Evolutionary conservation across 2,113 vertebrate genomes (phyloP), one percentile per base, ranked within the genome.

Genomic region (Dascyllus trimaculatus): DNA sequence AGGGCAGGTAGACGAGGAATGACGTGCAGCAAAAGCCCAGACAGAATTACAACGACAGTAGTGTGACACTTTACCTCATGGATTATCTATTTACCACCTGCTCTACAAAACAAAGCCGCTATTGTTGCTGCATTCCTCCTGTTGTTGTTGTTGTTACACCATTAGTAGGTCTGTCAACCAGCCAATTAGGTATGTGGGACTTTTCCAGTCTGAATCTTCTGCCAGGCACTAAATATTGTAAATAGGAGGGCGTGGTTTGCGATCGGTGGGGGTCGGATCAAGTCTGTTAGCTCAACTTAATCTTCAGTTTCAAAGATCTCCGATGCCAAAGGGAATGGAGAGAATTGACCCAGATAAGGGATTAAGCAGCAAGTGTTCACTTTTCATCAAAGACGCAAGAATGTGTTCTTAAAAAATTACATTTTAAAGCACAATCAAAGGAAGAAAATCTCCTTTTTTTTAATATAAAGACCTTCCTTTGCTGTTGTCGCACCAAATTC

Each of bases 281-380:
- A 24, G 52, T 57, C 59, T 25, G 11, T 18, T 66, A 26, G 11
- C 63, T 57, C 59, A 40, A 18, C 43, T 17, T 63, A 68, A 75
- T 71, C 75, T 70, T 51, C 5, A 58, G 61, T 78, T 78, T 84
- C 76, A 80, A 72, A n/a, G 2, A 25, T 53, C 48, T 52, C 11
- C 10, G 21, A 68, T 11, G 68, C 49, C 76, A 75, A 71, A 43
- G 53, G 53, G 10, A 62, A 21, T 59, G 61, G 17, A 63, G 11
- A 1, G 11, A 49, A 46, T 58, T 52, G 66, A 74, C 62, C 51
- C 17, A 19, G 25, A 17, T 9, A 17, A 7, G n/a, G 17, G 11
- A n/a, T 19, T 35, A 35, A 35, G 9, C 9, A 10, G 9, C 9
- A 10, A 35, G 32, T 35, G 8, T n/a, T 5, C 35, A 7, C 6